Evolutionary conservation across 2,113 vertebrate species (phyloP), one percentile per base, ranked within the genome.

Genomic region (Beaufortia kweichowensis): DNA sequence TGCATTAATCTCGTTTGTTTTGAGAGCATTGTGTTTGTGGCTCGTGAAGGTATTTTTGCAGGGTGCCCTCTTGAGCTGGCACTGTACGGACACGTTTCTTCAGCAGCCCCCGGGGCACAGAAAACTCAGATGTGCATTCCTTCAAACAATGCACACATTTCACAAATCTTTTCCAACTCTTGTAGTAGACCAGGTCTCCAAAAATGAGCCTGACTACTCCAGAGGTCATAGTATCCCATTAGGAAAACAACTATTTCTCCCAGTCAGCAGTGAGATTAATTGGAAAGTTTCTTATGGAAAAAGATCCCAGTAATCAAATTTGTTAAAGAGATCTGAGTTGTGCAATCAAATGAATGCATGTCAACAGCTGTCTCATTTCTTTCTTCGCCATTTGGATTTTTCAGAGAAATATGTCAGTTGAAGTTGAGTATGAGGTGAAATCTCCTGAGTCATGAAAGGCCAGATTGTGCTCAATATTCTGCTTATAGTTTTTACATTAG

Each of bases 61-160:
- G 80, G 88, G 83, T 88, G 85, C 87, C 85, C 82, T 88, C 85
- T 50, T 83, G 63, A 83, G 87, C 84, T 76, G 71, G 86, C 85
- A 85, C 83, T 92, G 91, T 90, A 92, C 88, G 90, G 91, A 92
- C 91, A 92, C 81, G 91, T 91, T 91, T 89, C 88, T 85, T 86
- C 84, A 87, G 87, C 84, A 87, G 87, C 85, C 91, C 91, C 84
- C 53, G 80, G 82, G 92, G 89, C 85, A 57, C 84, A 84, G 46
- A 71, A 86, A 26, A 39, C 67, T 89, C 84, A 85, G 87, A 90
- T 91, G 84, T 90, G 88, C 90, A 93, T 93, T 92, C 91, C 91
- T 91, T 80, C 84, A 88, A 71, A 89, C 88, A 90, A 85, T 90
- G 88, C 88, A 88, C 84, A 87, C 83, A 85, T 88, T 90, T 87